phyloP scores from a whole-genome alignment of 2,797 vertebrate genomes.

The Merluccius polli region DNA sequence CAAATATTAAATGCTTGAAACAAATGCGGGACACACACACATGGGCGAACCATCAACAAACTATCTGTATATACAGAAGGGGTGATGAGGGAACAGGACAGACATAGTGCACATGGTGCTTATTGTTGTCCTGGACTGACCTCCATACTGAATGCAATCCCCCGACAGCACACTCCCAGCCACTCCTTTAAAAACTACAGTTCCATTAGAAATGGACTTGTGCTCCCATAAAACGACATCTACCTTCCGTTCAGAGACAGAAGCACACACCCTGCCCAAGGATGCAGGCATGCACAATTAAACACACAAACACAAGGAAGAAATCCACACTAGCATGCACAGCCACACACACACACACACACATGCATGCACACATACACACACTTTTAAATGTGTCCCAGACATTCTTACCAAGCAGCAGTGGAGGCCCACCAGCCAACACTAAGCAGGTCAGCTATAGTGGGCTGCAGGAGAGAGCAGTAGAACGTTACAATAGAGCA shows the following conservation, averaged over 20 bases:
- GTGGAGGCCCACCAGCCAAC: constrained; percentile 96
- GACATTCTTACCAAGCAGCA: constrained; percentile 86
- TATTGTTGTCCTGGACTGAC: constrained; percentile 33
- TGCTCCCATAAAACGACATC: not conserved
- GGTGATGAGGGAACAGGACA: not conserved
- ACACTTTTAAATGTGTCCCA: not conserved
- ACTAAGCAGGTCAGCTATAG: constrained; percentile 87
- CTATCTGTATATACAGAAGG: constrained; percentile 9
- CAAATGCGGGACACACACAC: too few species aligned
- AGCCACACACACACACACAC: constrained; percentile 10
- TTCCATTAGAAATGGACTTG: not conserved
- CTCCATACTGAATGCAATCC: not conserved
- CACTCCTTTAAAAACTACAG: not conserved
- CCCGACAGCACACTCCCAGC: constrained; percentile 17
- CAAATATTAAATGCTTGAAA: too few species aligned
- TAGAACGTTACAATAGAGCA: not conserved
- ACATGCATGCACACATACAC: constrained; percentile 9
- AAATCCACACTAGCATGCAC: not conserved
- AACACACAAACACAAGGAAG: constrained; percentile 5
- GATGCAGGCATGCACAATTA: not conserved
- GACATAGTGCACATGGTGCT: not conserved
- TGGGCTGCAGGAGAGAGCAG: constrained; percentile 75
- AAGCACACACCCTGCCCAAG: not conserved
- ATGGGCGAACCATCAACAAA: too few species aligned
- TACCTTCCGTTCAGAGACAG: not conserved